Conservation (phyloP, 2,113 vertebrate genomes). For the Melanocharis versteri region DNA sequence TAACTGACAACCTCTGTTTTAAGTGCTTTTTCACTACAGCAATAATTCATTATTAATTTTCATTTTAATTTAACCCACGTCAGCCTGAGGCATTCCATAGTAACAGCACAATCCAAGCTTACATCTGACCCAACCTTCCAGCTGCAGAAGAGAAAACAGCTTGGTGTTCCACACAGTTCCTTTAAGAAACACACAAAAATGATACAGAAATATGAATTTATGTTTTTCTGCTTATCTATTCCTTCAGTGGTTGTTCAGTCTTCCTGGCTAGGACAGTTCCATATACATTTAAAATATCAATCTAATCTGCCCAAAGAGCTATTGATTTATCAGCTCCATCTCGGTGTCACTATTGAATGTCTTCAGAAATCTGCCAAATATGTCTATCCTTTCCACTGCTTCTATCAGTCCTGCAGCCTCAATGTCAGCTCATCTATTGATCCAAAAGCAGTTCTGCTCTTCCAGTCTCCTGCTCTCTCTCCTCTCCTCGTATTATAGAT, state of each 20-base stretch:
- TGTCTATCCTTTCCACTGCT: slow-evolving; percentile 26
- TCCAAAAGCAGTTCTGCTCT: slow-evolving; percentile 43
- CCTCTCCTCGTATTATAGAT: neutral
- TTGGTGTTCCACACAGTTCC: neutral
- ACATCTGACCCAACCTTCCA: neutral
- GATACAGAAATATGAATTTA: slow-evolving; percentile 9
- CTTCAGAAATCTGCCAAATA: slow-evolving; percentile 62
- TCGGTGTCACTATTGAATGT: slow-evolving; percentile 9
- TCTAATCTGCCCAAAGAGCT: slow-evolving; percentile 47
- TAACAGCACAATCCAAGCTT: neutral
- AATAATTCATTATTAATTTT: neutral
- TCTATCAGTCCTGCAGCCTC: slow-evolving; percentile 41
- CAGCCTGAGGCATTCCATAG: neutral
- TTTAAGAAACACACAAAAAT: neutral
- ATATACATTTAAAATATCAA: slow-evolving; percentile 65
- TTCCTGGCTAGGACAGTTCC: slow-evolving; percentile 18
- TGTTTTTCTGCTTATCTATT: slow-evolving; percentile 17
- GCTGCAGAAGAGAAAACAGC: neutral
- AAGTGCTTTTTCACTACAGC: neutral
- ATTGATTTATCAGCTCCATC: slow-evolving; percentile 62
- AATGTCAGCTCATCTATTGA: slow-evolving; percentile 65
- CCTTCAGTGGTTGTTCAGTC: neutral
- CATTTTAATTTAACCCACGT: neutral
- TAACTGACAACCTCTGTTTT: neutral
- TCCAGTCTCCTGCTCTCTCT: slow-evolving; percentile 39